Conservation (phyloP, 2,113 vertebrate genomes). For the Leiothrix lutea region DNA sequence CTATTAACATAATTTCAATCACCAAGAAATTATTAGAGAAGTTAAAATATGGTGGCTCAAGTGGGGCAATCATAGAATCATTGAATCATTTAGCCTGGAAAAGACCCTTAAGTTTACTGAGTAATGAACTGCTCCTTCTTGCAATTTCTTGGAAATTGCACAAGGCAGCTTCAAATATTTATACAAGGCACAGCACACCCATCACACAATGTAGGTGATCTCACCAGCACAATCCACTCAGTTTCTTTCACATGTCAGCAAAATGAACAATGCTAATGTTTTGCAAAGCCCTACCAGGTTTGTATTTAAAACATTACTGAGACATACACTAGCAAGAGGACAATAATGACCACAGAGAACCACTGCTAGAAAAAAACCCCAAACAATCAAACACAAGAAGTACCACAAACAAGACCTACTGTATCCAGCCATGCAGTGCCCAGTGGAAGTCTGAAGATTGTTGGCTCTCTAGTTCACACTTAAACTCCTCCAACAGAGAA, state of each 20-base stretch:
- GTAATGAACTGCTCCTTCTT: not conserved
- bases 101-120: not conserved
- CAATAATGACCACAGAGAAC: not conserved
- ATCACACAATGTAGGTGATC: not conserved
- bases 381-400: not conserved
- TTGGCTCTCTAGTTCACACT: not conserved
- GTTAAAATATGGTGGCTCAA: not conserved
- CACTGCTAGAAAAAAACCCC: not conserved
- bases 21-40: not conserved
- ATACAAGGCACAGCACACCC: not conserved
- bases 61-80: not conserved
- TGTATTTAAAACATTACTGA: not conserved
- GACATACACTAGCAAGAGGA: not conserved
- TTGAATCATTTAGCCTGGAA: not conserved
- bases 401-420: not conserved
- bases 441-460: not conserved
- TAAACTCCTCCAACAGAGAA: not conserved
- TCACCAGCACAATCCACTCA: not conserved
- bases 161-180: not conserved
- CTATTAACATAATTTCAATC: not conserved
- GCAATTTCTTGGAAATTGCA: not conserved
- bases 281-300: not conserved
- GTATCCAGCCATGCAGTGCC: not conserved
- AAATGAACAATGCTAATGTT: not conserved
- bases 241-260: not conserved